Evolutionary conservation across 2,797 vertebrate species (phyloP).

Genomic region (Simalia tracyae): DNA sequence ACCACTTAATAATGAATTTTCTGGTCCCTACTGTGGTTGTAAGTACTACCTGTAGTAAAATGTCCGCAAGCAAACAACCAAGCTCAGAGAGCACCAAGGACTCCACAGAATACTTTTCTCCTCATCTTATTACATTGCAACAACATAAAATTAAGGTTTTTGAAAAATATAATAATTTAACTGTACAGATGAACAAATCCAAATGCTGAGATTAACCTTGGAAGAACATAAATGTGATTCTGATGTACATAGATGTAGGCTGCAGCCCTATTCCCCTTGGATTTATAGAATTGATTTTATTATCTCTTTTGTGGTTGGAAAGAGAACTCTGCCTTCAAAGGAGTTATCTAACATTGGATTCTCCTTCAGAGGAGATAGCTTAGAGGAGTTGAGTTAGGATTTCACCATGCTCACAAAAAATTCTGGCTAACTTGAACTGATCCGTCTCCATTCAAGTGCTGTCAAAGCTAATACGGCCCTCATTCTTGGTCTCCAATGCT

Average conservation of each 20-base stretch:
- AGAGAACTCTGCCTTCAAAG: neutral
- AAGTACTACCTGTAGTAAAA: too few species aligned
- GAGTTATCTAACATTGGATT: neutral
- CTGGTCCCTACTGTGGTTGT: too few species aligned
- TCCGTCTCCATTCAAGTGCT: neutral
- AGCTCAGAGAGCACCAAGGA: too few species aligned
- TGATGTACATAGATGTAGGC: neutral
- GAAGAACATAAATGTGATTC: neutral
- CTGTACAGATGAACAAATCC: neutral
- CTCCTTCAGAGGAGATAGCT: neutral
- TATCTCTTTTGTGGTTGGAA: neutral
- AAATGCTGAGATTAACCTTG: neutral
- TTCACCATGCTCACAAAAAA: neutral
- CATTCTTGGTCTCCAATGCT: neutral
- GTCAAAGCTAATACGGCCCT: neutral
- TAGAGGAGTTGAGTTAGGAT: neutral
- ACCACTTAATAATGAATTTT: too few species aligned
- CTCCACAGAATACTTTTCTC: neutral
- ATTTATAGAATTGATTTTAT: neutral
- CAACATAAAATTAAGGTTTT: neutral
- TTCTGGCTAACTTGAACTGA: neutral
- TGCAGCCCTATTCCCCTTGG: neutral
- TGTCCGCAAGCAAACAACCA: too few species aligned
- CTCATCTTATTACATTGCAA: neutral
- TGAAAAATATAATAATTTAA: neutral